phyloP scores from a whole-genome alignment of 2,113 vertebrate genomes.

The Pelecanus crispus region DNA sequence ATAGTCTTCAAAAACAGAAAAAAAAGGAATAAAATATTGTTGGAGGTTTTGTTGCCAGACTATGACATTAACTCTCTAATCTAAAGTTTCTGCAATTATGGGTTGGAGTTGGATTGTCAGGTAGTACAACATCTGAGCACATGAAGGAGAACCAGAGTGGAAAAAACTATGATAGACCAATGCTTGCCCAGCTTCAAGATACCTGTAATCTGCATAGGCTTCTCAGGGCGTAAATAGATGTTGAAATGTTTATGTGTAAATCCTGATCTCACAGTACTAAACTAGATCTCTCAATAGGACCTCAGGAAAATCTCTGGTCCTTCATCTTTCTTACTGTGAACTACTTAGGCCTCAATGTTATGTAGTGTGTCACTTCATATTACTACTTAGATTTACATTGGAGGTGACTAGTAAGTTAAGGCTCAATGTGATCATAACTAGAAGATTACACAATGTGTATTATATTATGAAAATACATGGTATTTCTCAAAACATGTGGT shows the following conservation, averaged over 20 bases:
- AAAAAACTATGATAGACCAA: not conserved
- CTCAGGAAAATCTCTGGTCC: not conserved
- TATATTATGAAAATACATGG: not conserved
- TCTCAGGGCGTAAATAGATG: not conserved
- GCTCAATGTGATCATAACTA: not conserved
- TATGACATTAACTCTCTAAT: not conserved
- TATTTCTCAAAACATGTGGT: not conserved
- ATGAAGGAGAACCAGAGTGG: not conserved
- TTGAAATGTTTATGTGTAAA: not conserved
- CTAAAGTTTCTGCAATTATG: not conserved
- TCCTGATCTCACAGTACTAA: not conserved
- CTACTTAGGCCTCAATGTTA: not conserved
- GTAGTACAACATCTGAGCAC: not conserved
- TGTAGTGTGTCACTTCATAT: not conserved
- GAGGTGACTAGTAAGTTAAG: not conserved
- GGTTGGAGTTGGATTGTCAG: not conserved
- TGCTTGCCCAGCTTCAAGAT: not conserved
- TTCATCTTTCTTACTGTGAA: not conserved
- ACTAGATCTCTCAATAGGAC: not conserved
- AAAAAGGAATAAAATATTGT: not conserved
- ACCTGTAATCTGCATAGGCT: not conserved
- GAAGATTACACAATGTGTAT: not conserved
- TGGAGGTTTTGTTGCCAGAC: not conserved
- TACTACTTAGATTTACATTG: not conserved
- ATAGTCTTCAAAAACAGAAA: not conserved